These are phyloP conservation scores for Polyploca ridens DNA, from an alignment of 2,888 invertebrate species.

Conservation along the genomic window DNA sequence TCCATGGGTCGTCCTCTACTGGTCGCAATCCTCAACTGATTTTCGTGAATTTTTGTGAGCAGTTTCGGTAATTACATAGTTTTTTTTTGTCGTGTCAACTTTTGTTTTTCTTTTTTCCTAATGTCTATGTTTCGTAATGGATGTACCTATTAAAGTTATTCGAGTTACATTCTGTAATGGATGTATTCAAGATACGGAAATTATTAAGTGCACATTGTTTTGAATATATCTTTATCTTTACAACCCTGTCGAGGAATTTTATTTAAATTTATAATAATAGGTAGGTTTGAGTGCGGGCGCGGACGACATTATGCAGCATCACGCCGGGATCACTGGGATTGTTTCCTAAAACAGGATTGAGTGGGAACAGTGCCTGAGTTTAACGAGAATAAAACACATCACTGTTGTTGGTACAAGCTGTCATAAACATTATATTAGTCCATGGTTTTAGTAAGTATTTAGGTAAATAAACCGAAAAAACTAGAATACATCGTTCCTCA, in stretches of 20 bases:
- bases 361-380: conserved; percentile 67
- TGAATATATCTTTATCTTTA: conserved; percentile 23
- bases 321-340: conserved; percentile 80
- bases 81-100: too few species aligned
- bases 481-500: neutral
- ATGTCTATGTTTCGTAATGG: too few species aligned
- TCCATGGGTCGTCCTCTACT: too few species aligned
- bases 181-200: neutral
- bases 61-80: too few species aligned
- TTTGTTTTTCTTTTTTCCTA: too few species aligned
- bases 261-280: conserved; percentile 72
- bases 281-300: conserved; percentile 50
- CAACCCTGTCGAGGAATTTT: conserved; percentile 43
- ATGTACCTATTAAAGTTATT: too few species aligned
- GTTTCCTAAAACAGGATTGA: conserved; percentile 80
- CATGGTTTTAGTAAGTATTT: neutral
- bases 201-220: too few species aligned
- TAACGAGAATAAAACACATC: conserved; percentile 53
- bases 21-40: too few species aligned
- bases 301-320: conserved; percentile 79
- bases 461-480: neutral
- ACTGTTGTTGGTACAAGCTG: conserved; percentile 19
- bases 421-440: neutral
- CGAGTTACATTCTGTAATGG: too few species aligned
- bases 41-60: too few species aligned